phyloP scores from a whole-genome alignment of 2,113 vertebrate species.

The Pipra filicauda region DNA sequence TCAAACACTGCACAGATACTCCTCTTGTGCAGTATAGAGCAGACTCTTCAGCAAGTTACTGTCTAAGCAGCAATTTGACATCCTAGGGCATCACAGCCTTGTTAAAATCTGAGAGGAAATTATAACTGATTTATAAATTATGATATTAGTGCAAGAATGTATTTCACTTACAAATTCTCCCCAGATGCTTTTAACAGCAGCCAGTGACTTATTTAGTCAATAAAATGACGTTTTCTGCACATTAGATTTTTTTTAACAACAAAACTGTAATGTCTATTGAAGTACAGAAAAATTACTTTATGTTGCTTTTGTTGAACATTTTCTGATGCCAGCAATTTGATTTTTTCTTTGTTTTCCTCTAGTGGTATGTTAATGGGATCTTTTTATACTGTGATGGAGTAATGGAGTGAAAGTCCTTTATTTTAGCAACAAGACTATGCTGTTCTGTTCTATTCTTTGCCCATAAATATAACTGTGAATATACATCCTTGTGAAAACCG shows the following conservation, averaged over 20 bases:
- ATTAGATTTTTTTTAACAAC: neutral
- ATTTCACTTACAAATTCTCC: neutral
- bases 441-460: neutral
- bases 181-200: constrained; percentile 1
- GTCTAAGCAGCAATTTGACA: neutral
- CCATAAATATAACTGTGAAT: neutral
- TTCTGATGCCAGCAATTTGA: neutral
- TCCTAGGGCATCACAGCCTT: neutral
- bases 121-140: neutral
- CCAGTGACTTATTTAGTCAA: neutral
- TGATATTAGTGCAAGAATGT: neutral
- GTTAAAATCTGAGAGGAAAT: neutral
- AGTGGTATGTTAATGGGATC: neutral
- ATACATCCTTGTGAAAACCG: neutral
- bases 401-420: neutral
- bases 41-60: neutral
- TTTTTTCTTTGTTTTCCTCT: constrained; percentile 31
- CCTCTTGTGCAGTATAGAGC: accelerated
- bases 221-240: neutral
- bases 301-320: neutral
- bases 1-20: neutral
- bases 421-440: neutral
- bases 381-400: neutral
- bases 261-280: neutral
- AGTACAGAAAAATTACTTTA: neutral